A percentile compares a stretch with the other conserved stretches of the same genome.
Conservation (phyloP, 2,888 invertebrate species). For the Silvanus unidentatus region DNA sequence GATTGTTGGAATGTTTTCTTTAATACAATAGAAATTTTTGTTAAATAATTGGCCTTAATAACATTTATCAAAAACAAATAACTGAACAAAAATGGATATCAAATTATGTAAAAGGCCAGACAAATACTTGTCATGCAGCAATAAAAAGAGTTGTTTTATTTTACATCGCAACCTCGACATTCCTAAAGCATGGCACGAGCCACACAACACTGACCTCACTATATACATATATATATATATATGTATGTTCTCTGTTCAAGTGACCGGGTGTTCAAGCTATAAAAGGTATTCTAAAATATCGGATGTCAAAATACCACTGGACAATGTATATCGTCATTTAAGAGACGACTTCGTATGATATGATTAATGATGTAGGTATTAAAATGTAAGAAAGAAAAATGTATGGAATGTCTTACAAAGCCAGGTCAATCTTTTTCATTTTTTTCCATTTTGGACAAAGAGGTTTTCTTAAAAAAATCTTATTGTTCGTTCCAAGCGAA, state of each 20-base stretch:
- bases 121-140: conserved; percentile 17
- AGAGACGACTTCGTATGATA: not conserved
- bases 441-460: too few relatives aligned
- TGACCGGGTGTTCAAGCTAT: conserved; percentile 6
- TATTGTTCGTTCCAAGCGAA: too few relatives aligned
- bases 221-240: too few relatives aligned
- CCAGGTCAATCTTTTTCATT: too few relatives aligned
- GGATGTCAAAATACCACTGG: conserved; percentile 4
- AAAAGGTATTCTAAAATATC: conserved; percentile 6
- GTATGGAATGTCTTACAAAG: too few relatives aligned
- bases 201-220: conserved; percentile 10
- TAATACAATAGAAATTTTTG: too few relatives aligned
- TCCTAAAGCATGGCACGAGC: conserved; percentile 9
- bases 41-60: too few relatives aligned
- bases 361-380: conserved; percentile 1
- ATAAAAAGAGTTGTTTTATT: conserved; percentile 17
- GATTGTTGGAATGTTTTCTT: too few relatives aligned
- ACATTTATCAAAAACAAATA: not conserved
- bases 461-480: too few relatives aligned
- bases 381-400: not conserved
- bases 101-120: conserved; percentile 18
- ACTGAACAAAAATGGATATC: conserved; percentile 12
- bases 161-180: conserved; percentile 10
- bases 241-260: conserved; percentile 4
- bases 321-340: conserved; percentile 3